Evolutionary conservation across 2,888 invertebrate genomes (phyloP).

Genomic region (Drosophila maculinotata): DNA sequence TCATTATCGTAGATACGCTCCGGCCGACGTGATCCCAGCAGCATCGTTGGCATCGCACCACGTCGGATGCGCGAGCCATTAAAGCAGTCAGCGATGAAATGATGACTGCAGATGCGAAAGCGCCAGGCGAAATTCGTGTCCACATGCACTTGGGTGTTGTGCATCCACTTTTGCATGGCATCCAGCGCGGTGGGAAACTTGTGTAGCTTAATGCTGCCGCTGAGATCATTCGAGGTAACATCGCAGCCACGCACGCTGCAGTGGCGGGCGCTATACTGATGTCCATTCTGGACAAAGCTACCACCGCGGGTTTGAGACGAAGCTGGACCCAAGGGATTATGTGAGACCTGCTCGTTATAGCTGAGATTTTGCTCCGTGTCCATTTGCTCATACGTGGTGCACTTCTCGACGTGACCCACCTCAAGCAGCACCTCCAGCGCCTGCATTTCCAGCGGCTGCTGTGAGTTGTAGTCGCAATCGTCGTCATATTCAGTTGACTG

Average conservation of each 20-base stretch:
- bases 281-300: conserved; percentile 7
- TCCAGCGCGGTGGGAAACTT: conserved; percentile 65
- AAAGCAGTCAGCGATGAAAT: conserved; percentile 71
- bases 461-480: conserved; percentile 19
- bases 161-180: conserved; percentile 71
- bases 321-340: not conserved
- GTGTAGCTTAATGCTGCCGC: conserved; percentile 59
- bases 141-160: conserved; percentile 69
- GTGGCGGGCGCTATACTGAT: conserved; percentile 52
- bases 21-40: conserved; percentile 53
- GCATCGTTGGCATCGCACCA: conserved; percentile 76
- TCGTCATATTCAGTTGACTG: not conserved
- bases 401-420: conserved; percentile 71
- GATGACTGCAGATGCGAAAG: conserved; percentile 75
- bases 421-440: conserved; percentile 64
- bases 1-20: conserved; percentile 59
- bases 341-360: conserved; percentile 23
- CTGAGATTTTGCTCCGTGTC: conserved; percentile 27
- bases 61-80: conserved; percentile 58
- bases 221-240: conserved; percentile 49
- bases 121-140: conserved; percentile 66
- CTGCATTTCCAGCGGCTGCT: conserved; percentile 43
- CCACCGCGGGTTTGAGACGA: not conserved
- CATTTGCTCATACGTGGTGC: conserved; percentile 62
- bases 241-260: conserved; percentile 68